Evolutionary conservation across 2,888 invertebrate species (phyloP), one percentile per base, ranked within the genome.

Genomic region (Petrophora chlorosata): DNA sequence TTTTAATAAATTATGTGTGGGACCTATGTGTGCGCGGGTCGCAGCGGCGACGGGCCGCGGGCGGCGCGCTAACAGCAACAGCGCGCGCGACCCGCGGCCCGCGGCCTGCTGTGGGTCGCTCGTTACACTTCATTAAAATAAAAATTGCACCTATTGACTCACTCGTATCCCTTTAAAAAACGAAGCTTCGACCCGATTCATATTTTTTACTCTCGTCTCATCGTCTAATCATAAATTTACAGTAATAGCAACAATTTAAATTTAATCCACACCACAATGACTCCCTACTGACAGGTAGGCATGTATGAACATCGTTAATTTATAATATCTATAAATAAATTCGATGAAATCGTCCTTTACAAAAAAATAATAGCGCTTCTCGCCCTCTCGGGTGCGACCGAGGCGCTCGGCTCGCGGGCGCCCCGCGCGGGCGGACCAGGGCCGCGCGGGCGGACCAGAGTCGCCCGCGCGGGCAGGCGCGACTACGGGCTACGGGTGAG

Each of bases 251-350:
- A 85, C 86, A 85, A 84, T 82, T 84, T 79, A 84, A 80, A 85
- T 81, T 65, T 82, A 83, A 76, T 85, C 84, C 86, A 85, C 87
- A 85, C 86, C 86, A 79, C 80, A 76, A 78, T 79, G 82, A 76
- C 79, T 77, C 71, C 82, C 86, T 75, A 78, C 80, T 73, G 76
- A 70, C 76, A 68, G 82, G 84, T 71, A 75, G 85, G 82, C 80
- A 75, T 74, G 73, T 73, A 78, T 76, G 82, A 79, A 80, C 83
- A 78, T 83, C 79, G 76, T 86, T 80, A 81, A 78, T 87, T 85
- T 81, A 85, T 79, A 85, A 85, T 85, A 82, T 86, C 86, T 89
- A 89, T 85, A 88, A 88, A 88, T 89, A 89, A 89, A 89, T 89
- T 89, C 89, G 89, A 89, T 87, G 89, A 82, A 86, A 89, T 88